phyloP scores from a whole-genome alignment of 1,140 invertebrate species.

The Acromyrmex charruanus region DNA sequence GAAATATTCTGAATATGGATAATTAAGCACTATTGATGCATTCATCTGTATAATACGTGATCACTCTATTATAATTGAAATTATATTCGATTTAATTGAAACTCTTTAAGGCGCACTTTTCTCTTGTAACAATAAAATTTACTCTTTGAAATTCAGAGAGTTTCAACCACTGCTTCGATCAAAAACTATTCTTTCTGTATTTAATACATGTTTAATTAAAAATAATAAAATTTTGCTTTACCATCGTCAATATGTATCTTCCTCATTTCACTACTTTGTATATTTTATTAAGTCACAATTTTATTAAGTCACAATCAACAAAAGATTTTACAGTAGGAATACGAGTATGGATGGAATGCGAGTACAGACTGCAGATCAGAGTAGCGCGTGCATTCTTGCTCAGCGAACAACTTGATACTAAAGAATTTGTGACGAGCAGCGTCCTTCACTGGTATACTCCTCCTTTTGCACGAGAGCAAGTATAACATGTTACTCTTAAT shows the following conservation, averaged over 20 bases:
- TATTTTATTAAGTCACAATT: background rate
- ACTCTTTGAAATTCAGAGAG: background rate
- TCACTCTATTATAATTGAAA: no score
- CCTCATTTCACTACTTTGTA: background rate
- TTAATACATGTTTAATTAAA: background rate
- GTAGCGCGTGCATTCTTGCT: background rate
- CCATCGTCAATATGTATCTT: constrained; percentile 65
- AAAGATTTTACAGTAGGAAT: background rate
- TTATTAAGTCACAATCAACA: background rate
- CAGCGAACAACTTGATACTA: background rate
- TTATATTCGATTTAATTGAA: no score
- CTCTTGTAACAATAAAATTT: background rate
- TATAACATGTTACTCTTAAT: background rate
- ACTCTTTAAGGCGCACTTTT: no score
- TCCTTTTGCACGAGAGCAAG: background rate
- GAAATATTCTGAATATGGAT: no score
- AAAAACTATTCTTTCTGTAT: background rate
- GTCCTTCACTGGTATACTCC: background rate
- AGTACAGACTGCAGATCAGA: background rate
- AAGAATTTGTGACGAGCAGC: background rate
- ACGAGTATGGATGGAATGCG: no score
- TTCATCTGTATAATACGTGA: no score
- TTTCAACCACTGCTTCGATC: background rate
- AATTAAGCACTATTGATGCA: no score
- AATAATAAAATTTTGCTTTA: background rate